Conservation (phyloP, 2,888 invertebrate species). For the Xestia c-nigrum region DNA sequence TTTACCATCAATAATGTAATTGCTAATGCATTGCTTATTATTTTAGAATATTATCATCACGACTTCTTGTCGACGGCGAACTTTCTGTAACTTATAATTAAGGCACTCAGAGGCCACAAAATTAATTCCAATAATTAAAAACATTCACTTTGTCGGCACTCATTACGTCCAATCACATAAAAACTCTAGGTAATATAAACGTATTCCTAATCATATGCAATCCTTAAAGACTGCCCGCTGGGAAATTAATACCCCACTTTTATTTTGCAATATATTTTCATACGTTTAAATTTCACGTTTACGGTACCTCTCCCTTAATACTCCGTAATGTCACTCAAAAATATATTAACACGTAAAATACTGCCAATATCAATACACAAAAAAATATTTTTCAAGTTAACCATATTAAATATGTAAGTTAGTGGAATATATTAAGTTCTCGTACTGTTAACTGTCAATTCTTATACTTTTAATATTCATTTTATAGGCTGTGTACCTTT, state of each 20-base stretch:
- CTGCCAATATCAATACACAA: conserved; percentile 39
- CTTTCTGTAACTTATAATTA: conserved; percentile 48
- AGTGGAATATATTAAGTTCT: conserved; percentile 70
- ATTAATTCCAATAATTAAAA: conserved; percentile 56
- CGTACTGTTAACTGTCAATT: conserved; percentile 74
- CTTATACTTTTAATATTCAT: conserved; percentile 73
- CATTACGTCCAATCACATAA: conserved; percentile 64
- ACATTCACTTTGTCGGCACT: conserved; percentile 57
- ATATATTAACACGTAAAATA: conserved; percentile 54
- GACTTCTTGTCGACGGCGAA: conserved; percentile 8
- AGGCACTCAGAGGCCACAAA: conserved; percentile 39
- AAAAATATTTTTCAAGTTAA: conserved; percentile 41
- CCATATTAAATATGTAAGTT: conserved; percentile 57
- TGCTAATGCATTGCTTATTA: neutral
- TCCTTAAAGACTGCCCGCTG: conserved; percentile 69
- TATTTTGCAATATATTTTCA: conserved; percentile 63
- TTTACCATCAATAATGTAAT: neutral
- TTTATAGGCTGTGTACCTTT: conserved; percentile 69
- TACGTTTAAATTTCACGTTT: conserved; percentile 27
- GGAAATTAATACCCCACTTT: conserved; percentile 67
- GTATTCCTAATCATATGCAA: conserved; percentile 55
- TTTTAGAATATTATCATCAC: conserved; percentile 2
- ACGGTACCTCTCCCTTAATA: conserved; percentile 14
- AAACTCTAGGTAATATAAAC: conserved; percentile 63
- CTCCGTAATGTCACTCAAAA: conserved; percentile 35